Evolutionary conservation across 2,113 vertebrate genomes (phyloP), one percentile per base, ranked within the genome.

Genomic region (Proteles cristata): DNA sequence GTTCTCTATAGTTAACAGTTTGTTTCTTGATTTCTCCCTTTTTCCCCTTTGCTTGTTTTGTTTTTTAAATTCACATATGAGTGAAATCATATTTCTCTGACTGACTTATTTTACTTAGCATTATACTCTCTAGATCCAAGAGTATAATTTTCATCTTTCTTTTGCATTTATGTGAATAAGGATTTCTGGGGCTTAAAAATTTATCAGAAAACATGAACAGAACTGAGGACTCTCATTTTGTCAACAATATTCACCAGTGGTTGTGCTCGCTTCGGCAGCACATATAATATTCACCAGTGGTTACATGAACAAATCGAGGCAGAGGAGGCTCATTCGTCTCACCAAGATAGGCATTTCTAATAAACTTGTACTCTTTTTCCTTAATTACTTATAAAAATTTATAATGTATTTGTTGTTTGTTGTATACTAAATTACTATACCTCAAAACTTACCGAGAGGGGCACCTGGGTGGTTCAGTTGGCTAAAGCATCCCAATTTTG

Each of bases 311-410:
- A 94, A 96, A 89, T 4, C 21, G 43, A 92, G 45, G 31, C 11
- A 10, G 15, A 14, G 21, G 48, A 48, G 11, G 55, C 55, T 66
- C 31, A 35, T 19, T 11, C 26, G 48, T 58, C 31, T 88, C 45
- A 89, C 48, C 53, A 81, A 73, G 63, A 23, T 58, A 83, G 15
- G 15, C 12, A 74, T 43, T 83, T 66, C 71, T 93, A 90, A 76
- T 71, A 88, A 96, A 83, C 28, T 23, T 83, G 5, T 35, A 9
- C 43, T 79, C 43, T 79, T 89, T 91, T 86, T 66, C 25, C 31
- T 85, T 86, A 80, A 90, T 65, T 84, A 74, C 33, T 92, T 68
- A 89, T 23, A 91, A 91, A 88, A 94, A 79, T 88, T 7, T 87
- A 63, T 39, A 92, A 92, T 71, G 17, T 10, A 23, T 69, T 73